These are phyloP conservation scores for Phalacrocorax aristotelis DNA, from an alignment of 2,113 vertebrate genomes.

Conservation along the genomic window DNA sequence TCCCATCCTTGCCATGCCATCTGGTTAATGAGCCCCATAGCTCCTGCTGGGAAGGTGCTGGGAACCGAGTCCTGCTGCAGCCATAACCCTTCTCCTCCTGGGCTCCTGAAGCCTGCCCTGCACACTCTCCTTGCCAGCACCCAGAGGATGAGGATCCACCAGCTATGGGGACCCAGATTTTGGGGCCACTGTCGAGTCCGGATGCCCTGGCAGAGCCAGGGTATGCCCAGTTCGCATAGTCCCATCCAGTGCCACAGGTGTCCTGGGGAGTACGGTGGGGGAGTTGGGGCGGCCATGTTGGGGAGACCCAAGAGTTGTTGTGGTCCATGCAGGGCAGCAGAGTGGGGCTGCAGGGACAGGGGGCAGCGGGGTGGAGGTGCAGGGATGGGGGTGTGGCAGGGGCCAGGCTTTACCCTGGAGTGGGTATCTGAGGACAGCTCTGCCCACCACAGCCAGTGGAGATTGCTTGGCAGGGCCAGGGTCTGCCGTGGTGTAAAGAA, in stretches of 20 bases:
- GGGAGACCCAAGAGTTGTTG: fast-evolving
- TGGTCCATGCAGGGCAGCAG: neutral
- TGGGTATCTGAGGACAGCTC: neutral
- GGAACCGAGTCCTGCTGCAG: neutral
- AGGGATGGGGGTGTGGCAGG: neutral
- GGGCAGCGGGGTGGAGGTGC: neutral
- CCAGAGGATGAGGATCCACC: neutral
- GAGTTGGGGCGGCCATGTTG: neutral
- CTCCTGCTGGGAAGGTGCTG: neutral
- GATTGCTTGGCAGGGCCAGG: neutral
- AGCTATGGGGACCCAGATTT: neutral
- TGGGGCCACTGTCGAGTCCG: neutral
- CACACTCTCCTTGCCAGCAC: neutral
- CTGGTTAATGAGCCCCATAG: neutral
- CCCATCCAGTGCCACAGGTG: neutral
- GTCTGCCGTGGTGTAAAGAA: neutral
- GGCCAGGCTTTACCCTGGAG: neutral
- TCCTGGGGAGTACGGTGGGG: neutral
- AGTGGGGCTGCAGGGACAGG: neutral
- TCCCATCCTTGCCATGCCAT: neutral
- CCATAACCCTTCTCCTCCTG: fast-evolving
- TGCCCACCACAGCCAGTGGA: fast-evolving
- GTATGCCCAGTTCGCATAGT: neutral
- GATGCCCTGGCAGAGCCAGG: neutral
- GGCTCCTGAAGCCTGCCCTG: neutral